phyloP scores from a whole-genome alignment of 2,888 invertebrate genomes.

The Drosophila neotestacea region DNA sequence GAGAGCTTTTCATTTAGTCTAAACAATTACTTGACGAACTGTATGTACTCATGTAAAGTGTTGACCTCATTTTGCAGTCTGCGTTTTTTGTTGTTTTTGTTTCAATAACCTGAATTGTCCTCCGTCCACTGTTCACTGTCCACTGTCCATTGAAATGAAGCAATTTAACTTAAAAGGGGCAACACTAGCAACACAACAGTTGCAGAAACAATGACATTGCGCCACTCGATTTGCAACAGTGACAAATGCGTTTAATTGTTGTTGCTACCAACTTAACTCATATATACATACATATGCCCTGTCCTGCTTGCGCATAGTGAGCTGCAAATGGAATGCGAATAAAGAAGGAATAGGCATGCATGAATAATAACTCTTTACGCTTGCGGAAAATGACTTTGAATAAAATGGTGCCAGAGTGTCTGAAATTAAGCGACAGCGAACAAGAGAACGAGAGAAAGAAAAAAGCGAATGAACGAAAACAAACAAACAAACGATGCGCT shows the following conservation, averaged over 20 bases:
- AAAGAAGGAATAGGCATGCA: slow-evolving; percentile 40
- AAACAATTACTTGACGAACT: too few species aligned
- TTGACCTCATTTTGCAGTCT: slow-evolving; percentile 46
- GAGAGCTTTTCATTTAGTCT: too few species aligned
- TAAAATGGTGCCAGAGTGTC: slow-evolving; percentile 76
- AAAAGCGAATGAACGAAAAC: slow-evolving; percentile 56
- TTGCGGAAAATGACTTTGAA: slow-evolving; percentile 68
- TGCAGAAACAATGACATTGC: slow-evolving; percentile 23
- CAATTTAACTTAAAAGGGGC: slow-evolving; percentile 32
- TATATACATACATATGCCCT: not conserved
- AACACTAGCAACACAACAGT: slow-evolving; percentile 18
- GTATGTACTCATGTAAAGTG: slow-evolving; percentile 16
- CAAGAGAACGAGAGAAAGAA: slow-evolving; percentile 11
- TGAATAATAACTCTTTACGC: slow-evolving; percentile 64
- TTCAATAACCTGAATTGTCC: slow-evolving; percentile 43
- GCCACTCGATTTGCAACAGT: slow-evolving; percentile 37
- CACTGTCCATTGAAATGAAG: slow-evolving; percentile 15
- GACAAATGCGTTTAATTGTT: slow-evolving; percentile 37
- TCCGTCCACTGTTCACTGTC: slow-evolving; percentile 9
- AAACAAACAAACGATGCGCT: slow-evolving; percentile 69
- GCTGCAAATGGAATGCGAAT: slow-evolving; percentile 23
- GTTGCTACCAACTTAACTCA: slow-evolving; percentile 8
- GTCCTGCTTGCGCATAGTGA: slow-evolving; percentile 11
- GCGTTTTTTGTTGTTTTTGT: slow-evolving; percentile 19
- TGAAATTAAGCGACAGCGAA: slow-evolving; percentile 64